Percentiles rank a stretch among this genome's conserved stretches.
Evolutionary conservation across 2,888 invertebrate genomes (phyloP).

Genomic region (Macrostomum cliftonense): DNA sequence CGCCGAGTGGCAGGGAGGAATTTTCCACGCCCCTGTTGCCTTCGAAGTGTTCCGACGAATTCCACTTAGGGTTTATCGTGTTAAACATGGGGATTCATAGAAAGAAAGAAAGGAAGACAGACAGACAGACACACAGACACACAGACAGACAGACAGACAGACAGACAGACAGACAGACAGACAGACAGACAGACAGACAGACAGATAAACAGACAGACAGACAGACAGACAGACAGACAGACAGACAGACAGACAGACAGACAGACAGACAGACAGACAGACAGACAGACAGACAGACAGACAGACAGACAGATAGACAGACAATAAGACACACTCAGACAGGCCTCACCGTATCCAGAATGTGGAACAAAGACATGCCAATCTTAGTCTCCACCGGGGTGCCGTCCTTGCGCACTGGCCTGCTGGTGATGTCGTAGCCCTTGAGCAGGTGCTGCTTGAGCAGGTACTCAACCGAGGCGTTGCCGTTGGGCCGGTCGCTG

Average conservation of each 20-base stretch:
- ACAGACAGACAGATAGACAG: background rate
- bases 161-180: slow-evolving; percentile 47
- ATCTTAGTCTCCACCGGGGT: slow-evolving; percentile 16
- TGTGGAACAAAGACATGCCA: slow-evolving; percentile 20
- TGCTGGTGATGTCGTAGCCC: slow-evolving; percentile 17
- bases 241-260: slow-evolving; percentile 2
- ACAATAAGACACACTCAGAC: background rate
- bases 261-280: slow-evolving; percentile 1
- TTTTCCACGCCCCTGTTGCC: no score
- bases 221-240: no score
- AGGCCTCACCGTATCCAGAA: slow-evolving; percentile 18
- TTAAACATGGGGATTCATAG: no score
- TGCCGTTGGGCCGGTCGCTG: background rate
- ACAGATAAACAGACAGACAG: no score
- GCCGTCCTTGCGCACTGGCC: slow-evolving; percentile 17
- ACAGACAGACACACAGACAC: slow-evolving; percentile 49
- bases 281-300: slow-evolving; percentile 1
- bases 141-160: slow-evolving; percentile 62
- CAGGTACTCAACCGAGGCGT: slow-evolving; percentile 1
- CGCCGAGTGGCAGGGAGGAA: no score
- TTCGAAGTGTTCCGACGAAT: no score
- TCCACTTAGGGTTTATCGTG: no score
- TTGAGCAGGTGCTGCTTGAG: background rate
- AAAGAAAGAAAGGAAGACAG: no score
- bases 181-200: slow-evolving; percentile 4